phyloP scores from a whole-genome alignment of 35 echinoderm and acorn worm species.

The Lytechinus pictus region DNA sequence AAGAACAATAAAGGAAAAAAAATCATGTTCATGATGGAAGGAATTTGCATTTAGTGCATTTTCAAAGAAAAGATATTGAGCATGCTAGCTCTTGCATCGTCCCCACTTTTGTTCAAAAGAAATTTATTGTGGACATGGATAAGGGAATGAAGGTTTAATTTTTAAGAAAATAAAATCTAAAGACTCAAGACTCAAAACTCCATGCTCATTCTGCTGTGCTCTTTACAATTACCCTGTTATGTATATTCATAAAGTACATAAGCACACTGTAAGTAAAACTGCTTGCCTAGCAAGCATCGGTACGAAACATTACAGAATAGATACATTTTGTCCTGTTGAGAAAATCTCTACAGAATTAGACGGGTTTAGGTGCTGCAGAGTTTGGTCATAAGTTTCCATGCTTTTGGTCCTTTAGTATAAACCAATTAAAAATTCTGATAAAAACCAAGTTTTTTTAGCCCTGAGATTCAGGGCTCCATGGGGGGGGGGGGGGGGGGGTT shows the following conservation, averaged over 20 bases:
- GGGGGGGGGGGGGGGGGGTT: neutral
- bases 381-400: neutral
- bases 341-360: neutral
- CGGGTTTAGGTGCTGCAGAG: neutral
- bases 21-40: neutral
- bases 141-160: no score
- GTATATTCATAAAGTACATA: no score
- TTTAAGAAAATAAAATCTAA: no score
- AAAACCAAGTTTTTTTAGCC: neutral
- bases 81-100: no score
- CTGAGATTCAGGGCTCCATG: neutral
- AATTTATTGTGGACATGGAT: no score
- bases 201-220: no score
- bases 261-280: neutral
- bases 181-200: no score
- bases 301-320: neutral
- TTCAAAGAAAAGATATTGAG: no score
- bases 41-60: no score
- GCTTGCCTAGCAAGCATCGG: neutral
- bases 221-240: no score
- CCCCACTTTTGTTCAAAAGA: no score
- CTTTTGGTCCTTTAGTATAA: neutral
- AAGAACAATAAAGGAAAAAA: neutral
- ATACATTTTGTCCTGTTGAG: neutral
- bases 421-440: neutral